Evolutionary conservation across 2,888 invertebrate genomes (phyloP).

Genomic region (Macroteleia sp.): DNA sequence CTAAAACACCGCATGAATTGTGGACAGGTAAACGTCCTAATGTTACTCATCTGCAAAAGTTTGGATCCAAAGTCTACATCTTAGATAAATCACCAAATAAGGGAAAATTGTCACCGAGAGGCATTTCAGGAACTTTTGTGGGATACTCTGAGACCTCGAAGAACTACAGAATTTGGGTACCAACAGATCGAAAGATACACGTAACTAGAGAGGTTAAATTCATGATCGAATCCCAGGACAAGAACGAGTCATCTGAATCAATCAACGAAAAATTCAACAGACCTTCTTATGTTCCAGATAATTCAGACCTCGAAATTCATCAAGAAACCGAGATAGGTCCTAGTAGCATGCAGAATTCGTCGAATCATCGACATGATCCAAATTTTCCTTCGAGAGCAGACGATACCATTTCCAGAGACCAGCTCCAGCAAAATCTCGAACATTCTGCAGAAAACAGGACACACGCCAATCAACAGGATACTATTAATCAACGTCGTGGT

Average conservation of each 20-base stretch:
- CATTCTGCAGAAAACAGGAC: background rate
- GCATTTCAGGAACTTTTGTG: constrained; percentile 15
- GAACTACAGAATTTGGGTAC: background rate
- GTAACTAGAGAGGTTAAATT: background rate
- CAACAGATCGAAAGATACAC: background rate
- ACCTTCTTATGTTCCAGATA: too few species aligned
- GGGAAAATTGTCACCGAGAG: constrained; percentile 1
- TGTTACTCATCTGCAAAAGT: background rate
- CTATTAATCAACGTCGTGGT: background rate
- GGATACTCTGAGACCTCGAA: background rate
- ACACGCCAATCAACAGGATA: too few species aligned
- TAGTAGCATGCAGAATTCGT: too few species aligned
- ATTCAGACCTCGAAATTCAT: too few species aligned
- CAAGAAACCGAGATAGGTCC: background rate
- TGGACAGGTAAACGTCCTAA: constrained; percentile 10
- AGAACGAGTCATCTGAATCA: background rate
- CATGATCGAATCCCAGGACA: background rate
- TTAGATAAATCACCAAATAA: constrained; percentile 10
- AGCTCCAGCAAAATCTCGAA: background rate
- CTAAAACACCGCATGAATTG: background rate
- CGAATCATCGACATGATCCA: too few species aligned
- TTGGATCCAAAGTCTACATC: constrained; percentile 10
- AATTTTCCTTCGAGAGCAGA: too few species aligned
- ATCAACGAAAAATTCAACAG: too few species aligned
- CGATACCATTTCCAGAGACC: too few species aligned